Base-by-base conservation (phyloP, 37 sponge, comb jelly and placozoan species). In the Amphimedon queenslandica region DNA sequence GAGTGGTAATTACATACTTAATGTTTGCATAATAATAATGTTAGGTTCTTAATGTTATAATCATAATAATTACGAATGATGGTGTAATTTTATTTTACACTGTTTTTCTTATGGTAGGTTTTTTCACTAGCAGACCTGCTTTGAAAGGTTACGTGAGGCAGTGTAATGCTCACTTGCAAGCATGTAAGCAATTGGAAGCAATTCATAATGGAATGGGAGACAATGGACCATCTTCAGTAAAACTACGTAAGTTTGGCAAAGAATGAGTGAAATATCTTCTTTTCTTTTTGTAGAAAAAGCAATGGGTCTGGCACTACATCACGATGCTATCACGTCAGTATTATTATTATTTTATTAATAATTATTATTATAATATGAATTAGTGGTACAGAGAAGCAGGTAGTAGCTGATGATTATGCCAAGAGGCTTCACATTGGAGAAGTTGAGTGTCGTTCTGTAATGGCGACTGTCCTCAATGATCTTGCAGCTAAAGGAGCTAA, bases 381-480 rank as follows among this genome's bases (percentile, higher is more conserved):
- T 71, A 88, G 88, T 69, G 90, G 96, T 0, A 94, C 95, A 31
- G 87, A 84, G 72, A 90, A 90, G 47, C 93, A 98, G 71, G 84
- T 87, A 47, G 99, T 98, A 43, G 95, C 94, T 11, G 31, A 94
- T 73, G 99, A 98, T 77, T 98, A 98, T 75, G 95, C 94, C 24
- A 79, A 57, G 78, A 76, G 99, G 31, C 80, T 98, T 29, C 90
- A 95, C 39, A 77, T 75, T 24, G 99, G 99, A n/a, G 80, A 86
- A 33, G 77, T 80, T 28, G 89, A 80, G n/a, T 94, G 95, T 66
- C 66, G 73, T 40, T 31, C 1, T 24, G 32, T 69, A 57, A 63
- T 82, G 18, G 55, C 37, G 1, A 10, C 27, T 13, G 68, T 72
- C 43, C 38, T 80, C 11, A 79, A 78, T 67, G 33, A 63, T 25